phyloP scores from a whole-genome alignment of 2,113 vertebrate genomes.

The Ptilonorhynchus violaceus region DNA sequence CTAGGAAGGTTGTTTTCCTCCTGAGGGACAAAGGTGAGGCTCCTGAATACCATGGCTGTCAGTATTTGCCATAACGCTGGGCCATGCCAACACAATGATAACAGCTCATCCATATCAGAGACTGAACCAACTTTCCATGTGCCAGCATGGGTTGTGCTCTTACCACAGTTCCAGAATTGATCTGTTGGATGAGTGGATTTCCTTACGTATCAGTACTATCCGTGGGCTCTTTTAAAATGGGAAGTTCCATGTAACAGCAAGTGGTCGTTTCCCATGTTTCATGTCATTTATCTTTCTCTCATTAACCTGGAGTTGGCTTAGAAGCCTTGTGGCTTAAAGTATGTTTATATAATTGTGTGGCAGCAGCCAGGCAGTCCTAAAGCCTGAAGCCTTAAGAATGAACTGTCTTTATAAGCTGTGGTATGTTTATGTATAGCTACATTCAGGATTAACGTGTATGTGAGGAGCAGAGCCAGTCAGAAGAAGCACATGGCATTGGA shows the following conservation, averaged over 20 bases:
- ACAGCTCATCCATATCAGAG: neutral
- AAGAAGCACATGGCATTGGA: neutral
- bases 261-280: neutral
- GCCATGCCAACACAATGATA: neutral
- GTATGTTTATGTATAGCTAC: neutral
- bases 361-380: neutral
- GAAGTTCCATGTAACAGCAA: neutral
- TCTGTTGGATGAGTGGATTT: neutral
- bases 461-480: neutral
- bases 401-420: neutral
- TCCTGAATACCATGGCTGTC: neutral
- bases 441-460: neutral
- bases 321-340: neutral
- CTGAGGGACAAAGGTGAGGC: neutral
- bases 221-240: neutral
- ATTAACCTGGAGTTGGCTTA: neutral
- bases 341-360: neutral
- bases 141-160: neutral
- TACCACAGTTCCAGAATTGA: neutral
- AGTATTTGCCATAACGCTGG: neutral
- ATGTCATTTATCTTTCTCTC: neutral
- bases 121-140: neutral
- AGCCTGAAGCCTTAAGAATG: neutral
- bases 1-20: neutral
- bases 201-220: fast-evolving